Evolutionary conservation across 2,888 invertebrate genomes (phyloP).

Genomic region (Drosophila conformis): DNA sequence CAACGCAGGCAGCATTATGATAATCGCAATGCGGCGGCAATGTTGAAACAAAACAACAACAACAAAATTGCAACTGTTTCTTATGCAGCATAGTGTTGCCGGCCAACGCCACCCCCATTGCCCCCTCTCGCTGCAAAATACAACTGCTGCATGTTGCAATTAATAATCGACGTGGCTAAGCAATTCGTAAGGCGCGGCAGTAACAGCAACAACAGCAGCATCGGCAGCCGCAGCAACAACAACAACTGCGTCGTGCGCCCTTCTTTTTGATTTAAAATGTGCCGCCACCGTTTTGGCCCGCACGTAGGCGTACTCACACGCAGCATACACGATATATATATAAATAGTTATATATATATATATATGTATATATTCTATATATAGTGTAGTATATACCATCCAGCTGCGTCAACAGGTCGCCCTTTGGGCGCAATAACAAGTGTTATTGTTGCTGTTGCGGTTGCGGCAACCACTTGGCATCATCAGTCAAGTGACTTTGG

Average conservation of each 20-base stretch:
- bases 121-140: constrained; percentile 4
- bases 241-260: constrained; percentile 63
- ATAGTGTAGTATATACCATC: neutral
- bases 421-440: constrained; percentile 46
- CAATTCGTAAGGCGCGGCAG: constrained; percentile 49
- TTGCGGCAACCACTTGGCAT: constrained; percentile 51
- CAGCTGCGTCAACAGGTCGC: constrained; percentile 8
- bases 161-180: constrained; percentile 71
- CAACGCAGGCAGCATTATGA: constrained; percentile 69
- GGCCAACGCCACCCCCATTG: constrained; percentile 19
- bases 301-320: constrained; percentile 75
- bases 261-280: constrained; percentile 79
- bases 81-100: constrained; percentile 50
- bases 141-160: constrained; percentile 67
- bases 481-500: constrained; percentile 55
- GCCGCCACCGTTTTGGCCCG: constrained; percentile 61
- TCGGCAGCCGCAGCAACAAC: constrained; percentile 19
- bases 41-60: constrained; percentile 55
- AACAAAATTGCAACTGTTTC: constrained; percentile 71
- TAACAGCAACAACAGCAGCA: constrained; percentile 18
- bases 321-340: constrained; percentile 31
- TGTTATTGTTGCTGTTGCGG: constrained; percentile 33
- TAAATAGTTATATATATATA: neutral
- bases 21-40: constrained; percentile 72
- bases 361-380: neutral